phyloP scores from a whole-genome alignment of 1,140 invertebrate species.

The Drosophila azteca region DNA sequence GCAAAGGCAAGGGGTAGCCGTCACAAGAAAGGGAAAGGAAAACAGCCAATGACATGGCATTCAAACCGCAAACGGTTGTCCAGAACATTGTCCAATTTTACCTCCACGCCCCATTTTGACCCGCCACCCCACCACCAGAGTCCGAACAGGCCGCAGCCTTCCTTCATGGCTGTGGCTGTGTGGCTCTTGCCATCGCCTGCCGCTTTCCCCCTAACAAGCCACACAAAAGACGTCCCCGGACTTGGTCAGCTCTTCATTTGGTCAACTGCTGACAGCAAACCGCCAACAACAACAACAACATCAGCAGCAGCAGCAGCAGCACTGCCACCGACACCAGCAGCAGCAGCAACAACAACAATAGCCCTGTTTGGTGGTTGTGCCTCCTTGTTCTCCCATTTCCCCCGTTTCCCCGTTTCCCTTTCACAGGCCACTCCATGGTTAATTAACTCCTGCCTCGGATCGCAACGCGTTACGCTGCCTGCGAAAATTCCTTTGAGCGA shows the following conservation, averaged over 20 bases:
- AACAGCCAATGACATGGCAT: conserved; percentile 10
- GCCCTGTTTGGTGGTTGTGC: conserved; percentile 62
- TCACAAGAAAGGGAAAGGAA: neutral
- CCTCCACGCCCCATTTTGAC: neutral
- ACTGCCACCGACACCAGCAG: conserved; percentile 14
- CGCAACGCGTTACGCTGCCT: conserved; percentile 22
- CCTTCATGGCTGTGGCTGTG: neutral
- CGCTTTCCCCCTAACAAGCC: conserved; percentile 37
- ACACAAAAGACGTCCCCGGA: conserved; percentile 59
- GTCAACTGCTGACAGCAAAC: conserved; percentile 65
- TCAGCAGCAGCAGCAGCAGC: too few relatives aligned
- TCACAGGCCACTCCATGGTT: conserved; percentile 41
- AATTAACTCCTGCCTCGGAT: conserved; percentile 71
- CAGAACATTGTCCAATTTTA: conserved; percentile 35
- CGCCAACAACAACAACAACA: conserved; percentile 9
- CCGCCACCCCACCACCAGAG: neutral
- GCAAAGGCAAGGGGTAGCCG: neutral
- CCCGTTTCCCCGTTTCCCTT: conserved; percentile 20
- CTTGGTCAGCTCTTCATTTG: conserved; percentile 74
- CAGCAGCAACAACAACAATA: conserved; percentile 38
- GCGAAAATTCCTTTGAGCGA: conserved; percentile 69
- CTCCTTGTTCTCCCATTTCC: conserved; percentile 22
- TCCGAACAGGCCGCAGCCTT: neutral
- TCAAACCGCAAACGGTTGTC: conserved; percentile 38
- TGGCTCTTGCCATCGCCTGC: conserved; percentile 3